Conservation (phyloP, 2,113 vertebrate genomes). For the Colius striatus region DNA sequence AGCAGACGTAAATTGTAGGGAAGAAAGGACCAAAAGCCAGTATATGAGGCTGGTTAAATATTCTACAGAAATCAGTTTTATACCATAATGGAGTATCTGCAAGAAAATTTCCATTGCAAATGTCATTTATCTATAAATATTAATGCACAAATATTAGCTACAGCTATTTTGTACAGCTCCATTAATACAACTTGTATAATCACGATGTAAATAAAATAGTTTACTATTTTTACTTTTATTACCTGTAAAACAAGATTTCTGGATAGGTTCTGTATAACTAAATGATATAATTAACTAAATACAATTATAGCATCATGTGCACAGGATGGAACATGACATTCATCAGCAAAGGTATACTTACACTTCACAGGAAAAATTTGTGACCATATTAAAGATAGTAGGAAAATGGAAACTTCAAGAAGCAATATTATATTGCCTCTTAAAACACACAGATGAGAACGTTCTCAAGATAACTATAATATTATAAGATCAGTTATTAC, state of each 20-base stretch:
- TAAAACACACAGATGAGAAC: not conserved
- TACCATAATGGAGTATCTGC: not conserved
- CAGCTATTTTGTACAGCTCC: not conserved
- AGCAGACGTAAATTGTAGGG: not conserved
- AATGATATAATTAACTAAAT: not conserved
- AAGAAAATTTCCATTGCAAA: slow-evolving; percentile 52
- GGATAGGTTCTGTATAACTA: not conserved
- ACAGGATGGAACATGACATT: not conserved
- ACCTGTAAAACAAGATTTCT: not conserved
- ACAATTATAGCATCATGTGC: not conserved
- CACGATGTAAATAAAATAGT: not conserved
- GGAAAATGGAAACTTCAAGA: not conserved
- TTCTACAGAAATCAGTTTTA: slow-evolving; percentile 24
- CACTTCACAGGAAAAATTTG: not conserved
- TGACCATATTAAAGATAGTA: not conserved
- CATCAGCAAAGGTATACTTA: not conserved
- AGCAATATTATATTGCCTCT: not conserved
- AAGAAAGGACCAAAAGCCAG: not conserved
- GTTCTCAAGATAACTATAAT: not conserved
- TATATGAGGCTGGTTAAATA: slow-evolving; percentile 13
- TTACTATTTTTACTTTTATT: slow-evolving; percentile 9
- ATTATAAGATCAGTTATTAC: not conserved
- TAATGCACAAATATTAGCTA: slow-evolving; percentile 20
- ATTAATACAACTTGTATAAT: not conserved
- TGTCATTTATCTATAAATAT: slow-evolving; percentile 40